Evolutionary conservation across 2,888 invertebrate species (phyloP).

Genomic region (Caenorhabditis panamensis): DNA sequence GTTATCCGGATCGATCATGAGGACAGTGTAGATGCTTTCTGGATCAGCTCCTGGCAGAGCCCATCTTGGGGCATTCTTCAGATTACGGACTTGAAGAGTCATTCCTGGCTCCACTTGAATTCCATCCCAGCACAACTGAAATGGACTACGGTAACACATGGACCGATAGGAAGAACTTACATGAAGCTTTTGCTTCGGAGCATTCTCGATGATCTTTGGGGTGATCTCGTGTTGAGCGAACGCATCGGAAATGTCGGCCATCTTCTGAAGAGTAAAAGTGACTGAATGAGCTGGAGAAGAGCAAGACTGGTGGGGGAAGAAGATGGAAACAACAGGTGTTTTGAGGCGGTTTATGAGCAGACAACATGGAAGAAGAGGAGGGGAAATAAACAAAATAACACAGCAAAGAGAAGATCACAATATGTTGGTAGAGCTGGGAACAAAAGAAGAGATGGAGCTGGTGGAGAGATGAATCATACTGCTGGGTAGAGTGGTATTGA

Average conservation of each 20-base stretch:
- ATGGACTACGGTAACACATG: neutral
- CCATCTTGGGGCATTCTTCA: slow-evolving; percentile 80
- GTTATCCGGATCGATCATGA: slow-evolving; percentile 82
- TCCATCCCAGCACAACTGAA: slow-evolving; percentile 80
- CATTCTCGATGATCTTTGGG: slow-evolving; percentile 78
- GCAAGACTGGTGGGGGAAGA: neutral
- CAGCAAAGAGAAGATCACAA: slow-evolving; percentile 8
- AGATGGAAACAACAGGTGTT: slow-evolving; percentile 49
- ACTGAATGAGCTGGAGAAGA: slow-evolving; percentile 3
- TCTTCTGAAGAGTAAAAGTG: slow-evolving; percentile 28
- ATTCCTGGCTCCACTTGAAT: slow-evolving; percentile 79
- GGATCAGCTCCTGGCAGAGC: slow-evolving; percentile 75
- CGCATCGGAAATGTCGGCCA: slow-evolving; percentile 75
- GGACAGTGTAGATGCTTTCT: slow-evolving; percentile 79
- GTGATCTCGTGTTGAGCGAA: slow-evolving; percentile 79
- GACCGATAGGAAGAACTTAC: slow-evolving; percentile 27
- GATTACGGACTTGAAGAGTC: slow-evolving; percentile 74
- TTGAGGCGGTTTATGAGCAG: slow-evolving; percentile 50
- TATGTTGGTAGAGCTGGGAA: neutral
- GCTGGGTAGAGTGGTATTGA: too few species aligned
- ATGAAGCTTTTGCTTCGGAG: slow-evolving; percentile 74
- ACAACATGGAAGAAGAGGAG: slow-evolving; percentile 13
- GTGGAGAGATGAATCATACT: slow-evolving; percentile 15
- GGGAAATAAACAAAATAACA: slow-evolving; percentile 17
- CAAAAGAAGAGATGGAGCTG: neutral